Conservation (phyloP, 2,113 vertebrate species). For the Struthio camelus region DNA sequence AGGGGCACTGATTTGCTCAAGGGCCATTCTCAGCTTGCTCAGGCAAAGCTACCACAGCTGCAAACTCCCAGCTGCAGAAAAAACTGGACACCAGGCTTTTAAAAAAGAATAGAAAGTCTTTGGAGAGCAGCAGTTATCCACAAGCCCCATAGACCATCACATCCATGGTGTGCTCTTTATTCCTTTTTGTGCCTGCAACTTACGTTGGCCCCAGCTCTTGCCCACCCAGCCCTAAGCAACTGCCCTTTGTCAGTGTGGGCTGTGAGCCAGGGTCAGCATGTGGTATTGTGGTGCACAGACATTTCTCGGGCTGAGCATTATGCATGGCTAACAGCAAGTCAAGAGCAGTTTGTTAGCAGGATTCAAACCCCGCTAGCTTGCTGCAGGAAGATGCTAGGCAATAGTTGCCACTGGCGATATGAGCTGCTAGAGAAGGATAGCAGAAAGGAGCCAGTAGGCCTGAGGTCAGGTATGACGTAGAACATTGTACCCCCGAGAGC, state of each 20-base stretch:
- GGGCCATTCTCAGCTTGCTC: not conserved
- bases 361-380: fast-evolving
- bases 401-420: fast-evolving
- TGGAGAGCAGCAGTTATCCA: not conserved
- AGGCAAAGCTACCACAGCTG: not conserved
- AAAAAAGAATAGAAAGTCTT: not conserved
- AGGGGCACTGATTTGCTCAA: not conserved
- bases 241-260: not conserved
- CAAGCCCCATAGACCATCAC: not conserved
- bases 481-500: not conserved
- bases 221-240: fast-evolving
- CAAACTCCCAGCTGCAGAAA: not conserved
- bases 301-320: not conserved
- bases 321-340: fast-evolving
- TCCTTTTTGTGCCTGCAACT: not conserved
- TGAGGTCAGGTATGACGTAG: not conserved
- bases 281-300: fast-evolving
- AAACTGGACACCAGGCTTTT: not conserved
- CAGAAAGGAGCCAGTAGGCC: not conserved
- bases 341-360: not conserved
- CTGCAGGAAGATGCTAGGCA: not conserved
- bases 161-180: not conserved
- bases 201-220: not conserved
- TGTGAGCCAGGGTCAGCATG: not conserved
- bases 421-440: not conserved